Evolutionary conservation across 53 echinoderm and acorn worm genomes (phyloP).

Genomic region (Mesocentrotus franciscanus): DNA sequence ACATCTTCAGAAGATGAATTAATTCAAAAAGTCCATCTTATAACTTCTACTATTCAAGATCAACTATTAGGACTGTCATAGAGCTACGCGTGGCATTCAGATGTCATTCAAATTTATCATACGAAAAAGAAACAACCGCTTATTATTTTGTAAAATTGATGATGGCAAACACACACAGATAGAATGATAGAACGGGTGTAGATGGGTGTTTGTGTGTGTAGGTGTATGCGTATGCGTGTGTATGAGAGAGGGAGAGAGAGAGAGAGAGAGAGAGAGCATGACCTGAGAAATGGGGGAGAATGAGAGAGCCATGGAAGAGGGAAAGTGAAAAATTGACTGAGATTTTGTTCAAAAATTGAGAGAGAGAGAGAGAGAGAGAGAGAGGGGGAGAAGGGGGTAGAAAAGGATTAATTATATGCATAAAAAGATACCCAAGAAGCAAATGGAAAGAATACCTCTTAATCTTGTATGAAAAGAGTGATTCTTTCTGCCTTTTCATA

Average conservation of each 20-base stretch:
- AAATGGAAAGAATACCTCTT: not conserved
- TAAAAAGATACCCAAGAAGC: not conserved
- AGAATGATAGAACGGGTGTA: not conserved
- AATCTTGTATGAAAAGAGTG: not conserved
- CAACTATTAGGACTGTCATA: no score
- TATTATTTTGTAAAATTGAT: no score
- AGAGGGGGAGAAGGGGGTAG: not conserved
- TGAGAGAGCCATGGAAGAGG: not conserved
- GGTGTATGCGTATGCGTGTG: not conserved
- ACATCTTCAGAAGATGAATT: no score
- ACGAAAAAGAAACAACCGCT: no score
- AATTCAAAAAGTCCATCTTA: no score
- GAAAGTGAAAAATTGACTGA: no score
- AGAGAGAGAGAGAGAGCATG: not conserved
- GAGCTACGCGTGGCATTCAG: no score
- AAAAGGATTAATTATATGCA: not conserved
- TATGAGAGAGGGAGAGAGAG: not conserved
- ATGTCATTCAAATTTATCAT: no score
- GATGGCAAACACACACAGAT: no score
- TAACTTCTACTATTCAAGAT: no score
- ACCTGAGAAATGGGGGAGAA: not conserved
- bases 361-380: not conserved
- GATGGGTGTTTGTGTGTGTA: slow-evolving; percentile 14
- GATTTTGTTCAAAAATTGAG: not conserved
- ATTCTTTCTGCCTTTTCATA: not conserved